Evolutionary conservation across 2,888 invertebrate genomes (phyloP).

Genomic region (Amphipyra berbera): DNA sequence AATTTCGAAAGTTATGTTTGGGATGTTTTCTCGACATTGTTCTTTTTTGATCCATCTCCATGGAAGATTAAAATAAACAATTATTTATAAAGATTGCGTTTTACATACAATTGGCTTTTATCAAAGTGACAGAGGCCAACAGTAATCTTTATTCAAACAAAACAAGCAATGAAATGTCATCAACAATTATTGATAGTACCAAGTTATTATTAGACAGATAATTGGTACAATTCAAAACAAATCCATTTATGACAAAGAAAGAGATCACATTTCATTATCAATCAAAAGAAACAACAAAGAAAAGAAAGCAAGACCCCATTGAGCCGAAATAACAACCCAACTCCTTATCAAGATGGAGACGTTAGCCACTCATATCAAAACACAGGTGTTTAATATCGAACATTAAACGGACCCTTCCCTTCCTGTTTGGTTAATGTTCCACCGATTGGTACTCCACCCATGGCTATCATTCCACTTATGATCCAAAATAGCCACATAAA

Average conservation of each 20-base stretch:
- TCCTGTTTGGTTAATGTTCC: conserved; percentile 70
- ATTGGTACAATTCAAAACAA: background rate
- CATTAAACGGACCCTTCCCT: conserved; percentile 59
- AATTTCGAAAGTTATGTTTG: conserved; percentile 16
- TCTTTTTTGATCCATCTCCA: background rate
- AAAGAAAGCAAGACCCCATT: conserved; percentile 20
- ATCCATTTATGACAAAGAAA: background rate
- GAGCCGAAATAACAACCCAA: conserved; percentile 28
- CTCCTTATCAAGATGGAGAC: conserved; percentile 49
- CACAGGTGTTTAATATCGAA: conserved; percentile 58
- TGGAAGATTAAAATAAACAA: no score
- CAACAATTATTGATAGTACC: no score
- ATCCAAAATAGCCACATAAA: conserved; percentile 77
- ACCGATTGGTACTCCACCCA: conserved; percentile 72
- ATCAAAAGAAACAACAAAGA: conserved; percentile 19
- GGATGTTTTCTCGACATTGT: conserved; percentile 15
- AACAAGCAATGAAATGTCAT: no score
- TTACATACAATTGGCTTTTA: no score
- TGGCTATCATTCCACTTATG: conserved; percentile 80
- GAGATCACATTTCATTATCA: background rate
- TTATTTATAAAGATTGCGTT: no score
- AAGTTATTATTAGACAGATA: no score
- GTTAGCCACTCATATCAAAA: conserved; percentile 51
- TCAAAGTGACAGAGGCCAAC: background rate
- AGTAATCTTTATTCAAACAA: no score